A percentile compares a stretch with the other conserved stretches of the same genome.
Evolutionary conservation across 2,888 invertebrate genomes (phyloP).

Genomic region (Notocelia uddmanniana): DNA sequence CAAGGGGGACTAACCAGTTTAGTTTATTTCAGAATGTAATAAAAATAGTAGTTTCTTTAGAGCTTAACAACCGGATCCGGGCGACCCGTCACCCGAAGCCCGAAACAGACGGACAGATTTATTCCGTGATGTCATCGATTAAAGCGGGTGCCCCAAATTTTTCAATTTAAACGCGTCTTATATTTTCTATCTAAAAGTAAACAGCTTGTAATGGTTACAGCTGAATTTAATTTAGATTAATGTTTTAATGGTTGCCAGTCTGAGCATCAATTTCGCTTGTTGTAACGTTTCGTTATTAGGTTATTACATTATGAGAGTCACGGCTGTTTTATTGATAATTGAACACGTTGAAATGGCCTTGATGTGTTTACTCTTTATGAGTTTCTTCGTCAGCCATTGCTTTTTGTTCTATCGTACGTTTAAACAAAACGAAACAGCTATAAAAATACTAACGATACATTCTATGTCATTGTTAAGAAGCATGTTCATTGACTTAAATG

Average conservation of each 20-base stretch:
- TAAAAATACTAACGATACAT: neutral
- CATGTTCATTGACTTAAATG: neutral
- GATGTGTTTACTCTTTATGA: neutral
- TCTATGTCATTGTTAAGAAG: too few species aligned
- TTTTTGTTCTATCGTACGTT: neutral
- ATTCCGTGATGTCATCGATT: constrained; percentile 79
- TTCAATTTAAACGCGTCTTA: constrained; percentile 31
- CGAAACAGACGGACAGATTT: constrained; percentile 68
- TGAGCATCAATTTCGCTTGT: neutral
- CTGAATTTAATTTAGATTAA: constrained; percentile 29
- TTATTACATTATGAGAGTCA: constrained; percentile 7
- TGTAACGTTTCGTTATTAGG: neutral
- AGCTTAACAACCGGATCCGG: constrained; percentile 81
- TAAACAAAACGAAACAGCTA: neutral
- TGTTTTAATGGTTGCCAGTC: constrained; percentile 7
- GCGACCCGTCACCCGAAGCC: constrained; percentile 67
- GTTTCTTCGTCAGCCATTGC: neutral
- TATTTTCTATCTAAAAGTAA: constrained; percentile 5
- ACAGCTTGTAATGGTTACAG: constrained; percentile 25
- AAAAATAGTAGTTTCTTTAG: constrained; percentile 80
- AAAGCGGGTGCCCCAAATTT: constrained; percentile 53
- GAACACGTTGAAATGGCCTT: neutral
- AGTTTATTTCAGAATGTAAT: constrained; percentile 70
- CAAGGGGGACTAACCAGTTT: constrained; percentile 31
- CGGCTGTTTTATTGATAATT: neutral